Conservation (phyloP, 2,797 vertebrate species). For the Prunella strophiata region DNA sequence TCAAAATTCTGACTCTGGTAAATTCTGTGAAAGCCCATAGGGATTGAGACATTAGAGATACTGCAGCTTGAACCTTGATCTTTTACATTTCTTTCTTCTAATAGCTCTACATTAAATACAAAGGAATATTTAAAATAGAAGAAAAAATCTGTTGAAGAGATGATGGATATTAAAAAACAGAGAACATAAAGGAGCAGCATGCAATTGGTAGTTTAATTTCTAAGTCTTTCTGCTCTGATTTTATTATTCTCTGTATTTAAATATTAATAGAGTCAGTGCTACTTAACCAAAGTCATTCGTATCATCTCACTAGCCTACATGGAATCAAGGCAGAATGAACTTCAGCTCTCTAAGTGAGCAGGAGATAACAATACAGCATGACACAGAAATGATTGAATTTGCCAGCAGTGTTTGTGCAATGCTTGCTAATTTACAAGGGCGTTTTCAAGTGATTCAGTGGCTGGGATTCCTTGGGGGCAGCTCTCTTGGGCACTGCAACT, state of each 20-base stretch:
- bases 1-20: background rate
- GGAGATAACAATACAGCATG: slow-evolving; percentile 35
- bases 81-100: background rate
- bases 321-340: slow-evolving; percentile 39
- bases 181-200: background rate
- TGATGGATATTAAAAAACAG: background rate
- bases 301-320: slow-evolving; percentile 19
- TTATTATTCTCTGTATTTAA: slow-evolving; percentile 43
- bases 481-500: slow-evolving; percentile 37
- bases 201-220: background rate
- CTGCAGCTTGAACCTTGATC: background rate
- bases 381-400: slow-evolving; percentile 68
- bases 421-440: slow-evolving; percentile 61
- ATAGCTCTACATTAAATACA: background rate
- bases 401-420: slow-evolving; percentile 35
- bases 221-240: slow-evolving; percentile 24
- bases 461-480: slow-evolving; percentile 45
- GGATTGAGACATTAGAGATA: background rate
- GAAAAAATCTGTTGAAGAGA: background rate
- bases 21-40: background rate
- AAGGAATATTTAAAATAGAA: background rate
- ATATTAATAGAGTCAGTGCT: slow-evolving; percentile 51
- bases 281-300: slow-evolving; percentile 24
- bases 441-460: slow-evolving; percentile 50
- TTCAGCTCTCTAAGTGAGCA: slow-evolving; percentile 41